phyloP scores from a whole-genome alignment of 2,888 invertebrate genomes.

The Calameuta filiformis region DNA sequence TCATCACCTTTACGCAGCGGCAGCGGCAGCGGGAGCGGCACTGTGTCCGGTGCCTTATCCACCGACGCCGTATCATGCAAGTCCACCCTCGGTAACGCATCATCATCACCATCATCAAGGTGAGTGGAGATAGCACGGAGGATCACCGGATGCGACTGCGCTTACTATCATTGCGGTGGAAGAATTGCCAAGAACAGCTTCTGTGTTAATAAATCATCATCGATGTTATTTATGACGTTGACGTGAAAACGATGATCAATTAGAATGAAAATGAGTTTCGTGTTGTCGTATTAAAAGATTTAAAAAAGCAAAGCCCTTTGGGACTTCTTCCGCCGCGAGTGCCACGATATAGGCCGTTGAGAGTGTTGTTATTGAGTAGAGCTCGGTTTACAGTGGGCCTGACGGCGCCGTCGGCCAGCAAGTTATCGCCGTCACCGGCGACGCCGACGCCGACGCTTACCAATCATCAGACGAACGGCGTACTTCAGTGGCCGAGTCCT shows the following conservation, averaged over 20 bases:
- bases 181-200: neutral
- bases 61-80: slow-evolving; percentile 59
- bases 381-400: slow-evolving; percentile 52
- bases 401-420: slow-evolving; percentile 61
- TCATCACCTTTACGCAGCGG: slow-evolving; percentile 67
- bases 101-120: slow-evolving; percentile 58
- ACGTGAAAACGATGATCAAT: neutral
- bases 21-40: slow-evolving; percentile 62
- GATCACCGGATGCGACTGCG: slow-evolving; percentile 8
- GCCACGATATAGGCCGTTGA: neutral
- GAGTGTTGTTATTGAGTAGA: neutral
- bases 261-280: neutral
- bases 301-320: neutral
- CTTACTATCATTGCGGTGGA: slow-evolving; percentile 25
- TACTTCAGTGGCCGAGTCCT: slow-evolving; percentile 60
- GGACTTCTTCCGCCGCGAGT: neutral
- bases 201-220: neutral
- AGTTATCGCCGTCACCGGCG: slow-evolving; percentile 62
- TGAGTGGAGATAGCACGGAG: slow-evolving; percentile 26
- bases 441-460: slow-evolving; percentile 52
- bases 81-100: slow-evolving; percentile 54
- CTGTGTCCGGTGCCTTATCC: slow-evolving; percentile 62
- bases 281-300: neutral
- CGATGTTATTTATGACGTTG: neutral
- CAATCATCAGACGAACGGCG: slow-evolving; percentile 67